These are phyloP conservation scores for Hypotaenidia okinawae DNA, from an alignment of 2,797 vertebrate species.

Conservation along the genomic window DNA sequence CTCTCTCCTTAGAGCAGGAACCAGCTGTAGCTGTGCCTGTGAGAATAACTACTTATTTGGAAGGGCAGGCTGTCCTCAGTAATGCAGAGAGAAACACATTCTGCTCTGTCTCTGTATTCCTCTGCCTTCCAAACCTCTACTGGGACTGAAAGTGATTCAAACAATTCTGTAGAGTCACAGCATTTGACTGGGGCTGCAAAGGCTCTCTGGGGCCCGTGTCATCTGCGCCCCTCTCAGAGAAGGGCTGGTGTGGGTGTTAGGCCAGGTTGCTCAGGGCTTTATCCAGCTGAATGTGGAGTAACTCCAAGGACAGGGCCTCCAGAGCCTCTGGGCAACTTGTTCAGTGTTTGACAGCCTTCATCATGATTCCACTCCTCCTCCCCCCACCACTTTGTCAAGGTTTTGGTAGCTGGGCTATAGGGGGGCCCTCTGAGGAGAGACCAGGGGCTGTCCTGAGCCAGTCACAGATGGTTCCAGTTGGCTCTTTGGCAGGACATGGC, in stretches of 20 bases:
- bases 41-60: neutral
- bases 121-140: neutral
- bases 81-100: neutral
- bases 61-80: neutral
- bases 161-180: neutral
- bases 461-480: rapidly evolving
- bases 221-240: rapidly evolving
- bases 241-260: rapidly evolving
- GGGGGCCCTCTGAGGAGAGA: neutral
- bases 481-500: neutral
- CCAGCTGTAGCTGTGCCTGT: rapidly evolving
- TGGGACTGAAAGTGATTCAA: neutral
- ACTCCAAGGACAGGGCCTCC: neutral
- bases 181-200: neutral
- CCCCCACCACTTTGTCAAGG: neutral
- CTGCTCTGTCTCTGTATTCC: neutral
- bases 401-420: neutral
- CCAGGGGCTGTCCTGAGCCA: neutral
- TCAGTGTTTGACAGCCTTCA: neutral
- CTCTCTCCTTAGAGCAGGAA: neutral
- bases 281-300: neutral
- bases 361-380: neutral
- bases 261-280: neutral
- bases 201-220: neutral
- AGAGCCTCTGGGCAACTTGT: neutral